Base-by-base conservation (phyloP, 2,888 invertebrate species). In the Pristionchus japonicus region DNA sequence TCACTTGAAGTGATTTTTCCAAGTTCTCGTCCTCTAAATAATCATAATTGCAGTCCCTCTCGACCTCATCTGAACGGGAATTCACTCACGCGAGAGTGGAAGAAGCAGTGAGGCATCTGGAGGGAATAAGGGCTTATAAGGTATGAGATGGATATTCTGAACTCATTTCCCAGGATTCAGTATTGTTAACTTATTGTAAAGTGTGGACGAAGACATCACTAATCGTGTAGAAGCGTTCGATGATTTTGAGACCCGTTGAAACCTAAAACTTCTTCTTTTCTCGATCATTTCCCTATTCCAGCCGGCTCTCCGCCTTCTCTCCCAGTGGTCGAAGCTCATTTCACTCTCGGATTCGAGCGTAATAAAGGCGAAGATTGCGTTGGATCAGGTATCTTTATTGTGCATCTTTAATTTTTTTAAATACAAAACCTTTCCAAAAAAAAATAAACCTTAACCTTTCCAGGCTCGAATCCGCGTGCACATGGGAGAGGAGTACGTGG, bases 231-330 rank as follows among this genome's bases (percentile, higher is more conserved):
- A 0, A 52, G 23, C 4, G 23, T 7, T 31, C 1, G 2, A 64
- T 64, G 31, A 31, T 27, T 11, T n/a, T 2, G 6, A 23, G n/a
- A 64, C 6, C 3, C 40, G 74, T 0, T 74, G 37, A 43, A 74
- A 67, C 67, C 13, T n/a, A n/a, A n/a, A n/a, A n/a, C n/a, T n/a
- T n/a, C n/a, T n/a, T n/a, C n/a, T n/a, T n/a, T n/a, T n/a, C n/a
- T n/a, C n/a, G n/a, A n/a, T n/a, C n/a, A n/a, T n/a, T n/a, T n/a
- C n/a, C n/a, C n/a, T 7, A 23, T 84, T 84, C 57, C 37, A 84
- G 84, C 84, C 84, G 2, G 84, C 84, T 23, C 61, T 84, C 27
- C 84, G 84, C 37, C 61, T 84, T 3, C 84, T 84, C 84, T 61
- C 61, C 23, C 84, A 84, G n/a, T 84, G 84, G 84, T 37, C 82